These are phyloP conservation scores for Leptobrachium leishanense DNA, from an alignment of 2,113 vertebrate genomes.

Conservation along the genomic window DNA sequence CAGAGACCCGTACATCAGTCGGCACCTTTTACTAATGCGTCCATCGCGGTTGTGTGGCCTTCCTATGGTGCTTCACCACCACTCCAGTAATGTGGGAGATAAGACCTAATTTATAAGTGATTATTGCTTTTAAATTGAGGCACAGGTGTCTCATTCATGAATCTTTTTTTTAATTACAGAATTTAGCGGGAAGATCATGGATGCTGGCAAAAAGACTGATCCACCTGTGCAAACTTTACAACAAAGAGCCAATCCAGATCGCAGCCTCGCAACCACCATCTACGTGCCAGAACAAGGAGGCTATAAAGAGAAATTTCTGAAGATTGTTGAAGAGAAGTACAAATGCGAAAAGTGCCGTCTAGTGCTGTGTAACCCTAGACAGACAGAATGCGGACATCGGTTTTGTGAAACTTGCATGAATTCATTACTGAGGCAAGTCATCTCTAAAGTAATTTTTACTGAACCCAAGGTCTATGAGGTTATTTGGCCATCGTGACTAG, in stretches of 20 bases:
- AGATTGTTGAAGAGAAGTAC: conserved; percentile 89
- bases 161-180: conserved; percentile 51
- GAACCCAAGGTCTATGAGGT: too few species aligned
- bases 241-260: conserved; percentile 70
- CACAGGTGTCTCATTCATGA: too few species aligned
- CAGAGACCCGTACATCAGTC: too few species aligned
- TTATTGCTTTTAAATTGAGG: too few species aligned
- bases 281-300: conserved; percentile 82
- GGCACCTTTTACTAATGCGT: too few species aligned
- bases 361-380: conserved; percentile 88
- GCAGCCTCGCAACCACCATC: conserved; percentile 57
- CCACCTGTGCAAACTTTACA: conserved; percentile 64
- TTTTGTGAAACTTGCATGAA: conserved; percentile 94
- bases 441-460: too few species aligned
- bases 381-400: conserved; percentile 94
- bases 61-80: too few species aligned
- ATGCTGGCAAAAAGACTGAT: conserved; percentile 71
- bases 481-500: too few species aligned
- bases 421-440: conserved; percentile 66
- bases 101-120: too few species aligned
- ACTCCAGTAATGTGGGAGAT: too few species aligned
- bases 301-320: conserved; percentile 89
- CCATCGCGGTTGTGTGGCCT: too few species aligned
- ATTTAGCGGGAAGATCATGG: conserved; percentile 62
- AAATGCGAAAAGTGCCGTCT: conserved; percentile 89